These are phyloP conservation scores for Brachyalestes nurse DNA, from an alignment of 2,797 vertebrate genomes.

Conservation along the genomic window DNA sequence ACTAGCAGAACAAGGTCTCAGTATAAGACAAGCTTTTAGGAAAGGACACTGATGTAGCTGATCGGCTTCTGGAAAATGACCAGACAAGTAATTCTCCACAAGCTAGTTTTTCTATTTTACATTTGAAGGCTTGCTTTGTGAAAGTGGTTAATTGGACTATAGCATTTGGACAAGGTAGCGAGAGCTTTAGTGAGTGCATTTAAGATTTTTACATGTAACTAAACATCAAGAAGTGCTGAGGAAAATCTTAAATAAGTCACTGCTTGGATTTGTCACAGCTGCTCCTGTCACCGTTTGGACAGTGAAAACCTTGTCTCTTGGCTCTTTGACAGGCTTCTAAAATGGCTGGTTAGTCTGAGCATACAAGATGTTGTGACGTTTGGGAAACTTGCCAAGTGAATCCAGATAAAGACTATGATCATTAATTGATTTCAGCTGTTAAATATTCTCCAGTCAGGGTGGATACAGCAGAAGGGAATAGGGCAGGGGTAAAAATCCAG, in stretches of 20 bases:
- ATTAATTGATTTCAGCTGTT: not conserved
- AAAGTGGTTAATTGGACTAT: not conserved
- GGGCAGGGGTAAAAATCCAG: not conserved
- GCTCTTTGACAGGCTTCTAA: not conserved
- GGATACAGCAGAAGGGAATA: not conserved
- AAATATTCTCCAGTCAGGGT: not conserved
- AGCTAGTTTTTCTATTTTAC: not conserved
- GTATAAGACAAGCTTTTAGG: not conserved
- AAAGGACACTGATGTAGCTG: not conserved
- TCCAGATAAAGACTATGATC: not conserved
- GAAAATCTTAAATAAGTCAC: not conserved
- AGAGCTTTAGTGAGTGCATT: not conserved
- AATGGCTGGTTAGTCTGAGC: not conserved
- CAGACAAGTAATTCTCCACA: not conserved
- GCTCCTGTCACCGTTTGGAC: not conserved
- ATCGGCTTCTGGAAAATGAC: not conserved
- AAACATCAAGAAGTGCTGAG: not conserved
- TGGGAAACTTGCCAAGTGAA: not conserved
- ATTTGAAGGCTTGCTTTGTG: not conserved
- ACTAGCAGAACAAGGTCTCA: not conserved
- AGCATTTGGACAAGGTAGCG: not conserved
- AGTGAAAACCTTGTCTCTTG: not conserved
- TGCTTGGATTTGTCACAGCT: constrained; percentile 1
- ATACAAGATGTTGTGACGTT: not conserved
- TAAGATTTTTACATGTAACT: not conserved